phyloP scores from a whole-genome alignment of 2,797 vertebrate species.

The Scleropages formosus region DNA sequence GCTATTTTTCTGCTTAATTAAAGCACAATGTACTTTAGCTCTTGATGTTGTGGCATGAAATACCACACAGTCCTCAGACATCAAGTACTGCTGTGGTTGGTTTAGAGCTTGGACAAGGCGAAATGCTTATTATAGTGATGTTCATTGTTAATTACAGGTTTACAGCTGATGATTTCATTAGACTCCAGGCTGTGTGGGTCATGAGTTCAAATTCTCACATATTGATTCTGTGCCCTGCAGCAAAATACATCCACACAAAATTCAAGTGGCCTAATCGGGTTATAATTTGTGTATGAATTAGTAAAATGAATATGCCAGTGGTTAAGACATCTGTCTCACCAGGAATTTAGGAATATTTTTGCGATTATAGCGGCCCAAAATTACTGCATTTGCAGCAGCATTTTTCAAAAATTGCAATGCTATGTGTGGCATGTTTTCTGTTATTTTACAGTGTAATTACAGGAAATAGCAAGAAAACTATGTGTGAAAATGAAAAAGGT shows the following conservation, averaged over 20 bases:
- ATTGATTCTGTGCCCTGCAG: background rate
- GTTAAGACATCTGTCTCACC: background rate
- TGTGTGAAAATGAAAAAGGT: no score
- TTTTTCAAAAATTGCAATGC: no score
- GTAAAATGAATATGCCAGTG: conserved; percentile 13
- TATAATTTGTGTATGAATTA: conserved; percentile 15
- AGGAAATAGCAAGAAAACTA: no score
- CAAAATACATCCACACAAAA: background rate
- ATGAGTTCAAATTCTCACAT: conserved; percentile 3
- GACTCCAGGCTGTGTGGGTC: background rate
- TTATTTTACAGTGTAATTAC: no score
- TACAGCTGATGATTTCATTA: conserved; percentile 13
- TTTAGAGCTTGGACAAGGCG: background rate
- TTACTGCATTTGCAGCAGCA: no score
- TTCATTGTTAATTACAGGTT: conserved; percentile 13
- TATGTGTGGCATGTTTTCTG: no score
- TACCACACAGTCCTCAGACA: background rate
- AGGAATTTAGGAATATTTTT: no score
- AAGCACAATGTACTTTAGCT: background rate
- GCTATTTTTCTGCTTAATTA: background rate
- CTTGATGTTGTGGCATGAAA: background rate
- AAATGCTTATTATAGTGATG: background rate
- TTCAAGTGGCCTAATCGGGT: background rate
- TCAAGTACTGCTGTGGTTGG: no score
- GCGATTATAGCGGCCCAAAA: no score